Conservation (phyloP, 1,140 invertebrate genomes). For the Drosophila bifasciata region DNA sequence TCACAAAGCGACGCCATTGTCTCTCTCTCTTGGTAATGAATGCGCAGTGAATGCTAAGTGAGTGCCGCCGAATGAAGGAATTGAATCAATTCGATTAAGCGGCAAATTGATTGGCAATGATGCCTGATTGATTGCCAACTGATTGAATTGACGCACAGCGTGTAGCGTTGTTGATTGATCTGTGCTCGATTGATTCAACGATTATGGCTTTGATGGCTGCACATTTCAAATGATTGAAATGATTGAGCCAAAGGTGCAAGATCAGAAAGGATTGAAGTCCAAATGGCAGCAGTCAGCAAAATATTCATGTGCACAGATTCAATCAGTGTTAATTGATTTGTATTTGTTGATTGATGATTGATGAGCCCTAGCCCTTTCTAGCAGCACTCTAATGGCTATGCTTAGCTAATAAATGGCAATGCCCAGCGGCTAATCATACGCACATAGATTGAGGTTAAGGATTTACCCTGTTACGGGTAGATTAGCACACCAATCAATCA, state of each 20-base stretch:
- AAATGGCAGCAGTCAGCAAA: too few species aligned
- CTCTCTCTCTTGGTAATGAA: constrained; percentile 38
- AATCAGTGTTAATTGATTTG: not conserved
- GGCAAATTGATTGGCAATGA: constrained; percentile 19
- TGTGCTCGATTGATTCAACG: constrained; percentile 9
- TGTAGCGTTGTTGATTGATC: constrained; percentile 9
- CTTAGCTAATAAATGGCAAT: constrained; percentile 8
- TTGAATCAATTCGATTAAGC: constrained; percentile 8
- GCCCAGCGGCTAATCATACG: constrained; percentile 4
- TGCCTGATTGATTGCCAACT: constrained; percentile 42
- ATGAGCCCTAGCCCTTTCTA: not conserved
- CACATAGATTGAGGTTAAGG: too few species aligned
- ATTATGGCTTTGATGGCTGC: constrained; percentile 6
- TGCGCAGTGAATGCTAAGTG: constrained; percentile 37
- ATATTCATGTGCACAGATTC: not conserved
- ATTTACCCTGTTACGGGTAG: too few species aligned
- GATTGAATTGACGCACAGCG: constrained; percentile 19
- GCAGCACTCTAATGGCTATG: not conserved
- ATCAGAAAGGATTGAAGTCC: too few species aligned
- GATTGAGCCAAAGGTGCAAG: too few species aligned
- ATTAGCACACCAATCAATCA: constrained; percentile 35
- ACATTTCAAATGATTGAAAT: too few species aligned
- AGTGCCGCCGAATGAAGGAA: constrained; percentile 20
- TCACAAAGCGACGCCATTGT: constrained; percentile 24
- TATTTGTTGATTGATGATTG: constrained; percentile 1